Evolutionary conservation across 1,140 invertebrate species (phyloP).

Genomic region (Asobara japonica): DNA sequence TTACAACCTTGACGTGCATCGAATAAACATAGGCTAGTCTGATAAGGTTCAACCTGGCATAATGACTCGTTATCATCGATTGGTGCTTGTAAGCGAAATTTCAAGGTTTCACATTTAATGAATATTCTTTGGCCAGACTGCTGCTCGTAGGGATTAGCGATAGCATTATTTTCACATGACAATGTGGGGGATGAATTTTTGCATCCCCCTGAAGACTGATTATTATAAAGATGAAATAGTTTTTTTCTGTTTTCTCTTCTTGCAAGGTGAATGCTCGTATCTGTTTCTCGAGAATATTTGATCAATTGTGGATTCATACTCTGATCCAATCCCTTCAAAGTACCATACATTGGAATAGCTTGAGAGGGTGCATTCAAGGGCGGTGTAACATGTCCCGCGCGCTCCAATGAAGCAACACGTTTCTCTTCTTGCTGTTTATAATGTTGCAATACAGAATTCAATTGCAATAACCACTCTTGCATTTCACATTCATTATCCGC

Average conservation of each 20-base stretch:
- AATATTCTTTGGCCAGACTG: constrained; percentile 87
- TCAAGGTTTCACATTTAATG: constrained; percentile 83
- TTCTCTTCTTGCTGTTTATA: constrained; percentile 80
- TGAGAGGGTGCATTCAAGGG: constrained; percentile 66
- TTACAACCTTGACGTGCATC: constrained; percentile 87
- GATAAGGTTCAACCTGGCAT: constrained; percentile 93
- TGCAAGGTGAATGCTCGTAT: constrained; percentile 82
- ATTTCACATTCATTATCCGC: constrained; percentile 87
- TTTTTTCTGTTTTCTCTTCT: constrained; percentile 79
- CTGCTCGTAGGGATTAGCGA: constrained; percentile 82
- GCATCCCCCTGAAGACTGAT: too few relatives aligned
- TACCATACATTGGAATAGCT: constrained; percentile 71
- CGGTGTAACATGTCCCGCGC: constrained; percentile 68
- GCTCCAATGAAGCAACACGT: constrained; percentile 72
- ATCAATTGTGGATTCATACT: constrained; percentile 91
- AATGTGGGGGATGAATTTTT: constrained; percentile 40
- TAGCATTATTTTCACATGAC: constrained; percentile 44
- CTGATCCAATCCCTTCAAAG: constrained; percentile 85
- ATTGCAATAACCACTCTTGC: constrained; percentile 83
- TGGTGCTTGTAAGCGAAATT: constrained; percentile 83
- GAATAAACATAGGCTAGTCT: constrained; percentile 85
- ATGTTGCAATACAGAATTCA: constrained; percentile 79
- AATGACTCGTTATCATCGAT: constrained; percentile 80
- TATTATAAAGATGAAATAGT: constrained; percentile 73
- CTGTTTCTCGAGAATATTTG: constrained; percentile 90